Conservation (phyloP, 2,888 invertebrate species). For the Latrodectus hesperus region DNA sequence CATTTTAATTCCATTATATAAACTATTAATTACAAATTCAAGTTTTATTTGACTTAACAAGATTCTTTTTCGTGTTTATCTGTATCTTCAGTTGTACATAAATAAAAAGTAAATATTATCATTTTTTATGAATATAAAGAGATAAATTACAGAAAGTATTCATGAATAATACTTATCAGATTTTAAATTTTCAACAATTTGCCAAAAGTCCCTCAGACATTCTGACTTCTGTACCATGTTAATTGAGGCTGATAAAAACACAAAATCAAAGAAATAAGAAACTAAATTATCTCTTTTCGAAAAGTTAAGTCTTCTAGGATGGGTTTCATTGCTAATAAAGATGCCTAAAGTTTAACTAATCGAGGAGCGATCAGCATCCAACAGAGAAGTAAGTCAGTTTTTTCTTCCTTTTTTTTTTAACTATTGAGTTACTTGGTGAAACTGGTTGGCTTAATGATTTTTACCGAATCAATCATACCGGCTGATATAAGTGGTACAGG, state of each 20-base stretch:
- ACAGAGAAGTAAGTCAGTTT: constrained; percentile 13
- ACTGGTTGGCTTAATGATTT: constrained; percentile 44
- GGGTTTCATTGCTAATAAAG: constrained; percentile 19
- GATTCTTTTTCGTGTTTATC: too few relatives aligned
- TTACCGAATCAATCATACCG: constrained; percentile 48
- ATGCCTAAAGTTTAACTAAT: constrained; percentile 29
- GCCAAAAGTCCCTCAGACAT: not conserved
- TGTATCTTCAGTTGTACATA: too few relatives aligned
- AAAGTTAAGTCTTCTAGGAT: not conserved
- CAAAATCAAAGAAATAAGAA: not conserved
- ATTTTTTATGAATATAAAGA: too few relatives aligned
- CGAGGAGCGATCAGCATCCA: constrained; percentile 33
- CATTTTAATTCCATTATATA: too few relatives aligned
- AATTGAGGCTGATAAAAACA: constrained; percentile 26
- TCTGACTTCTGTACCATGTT: not conserved
- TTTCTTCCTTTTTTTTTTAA: not conserved
- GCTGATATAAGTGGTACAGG: constrained; percentile 53
- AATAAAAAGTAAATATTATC: too few relatives aligned
- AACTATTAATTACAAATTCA: too few relatives aligned
- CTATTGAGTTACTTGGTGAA: constrained; percentile 6
- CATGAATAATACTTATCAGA: not conserved
- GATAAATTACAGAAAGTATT: too few relatives aligned
- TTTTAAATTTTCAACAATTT: not conserved
- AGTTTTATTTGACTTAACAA: too few relatives aligned
- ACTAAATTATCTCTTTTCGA: constrained; percentile 12